A percentile compares a stretch with the other conserved stretches of the same genome.
phyloP scores from a whole-genome alignment of 1,140 invertebrate species.

The Bombus haemorrhoidalis region DNA sequence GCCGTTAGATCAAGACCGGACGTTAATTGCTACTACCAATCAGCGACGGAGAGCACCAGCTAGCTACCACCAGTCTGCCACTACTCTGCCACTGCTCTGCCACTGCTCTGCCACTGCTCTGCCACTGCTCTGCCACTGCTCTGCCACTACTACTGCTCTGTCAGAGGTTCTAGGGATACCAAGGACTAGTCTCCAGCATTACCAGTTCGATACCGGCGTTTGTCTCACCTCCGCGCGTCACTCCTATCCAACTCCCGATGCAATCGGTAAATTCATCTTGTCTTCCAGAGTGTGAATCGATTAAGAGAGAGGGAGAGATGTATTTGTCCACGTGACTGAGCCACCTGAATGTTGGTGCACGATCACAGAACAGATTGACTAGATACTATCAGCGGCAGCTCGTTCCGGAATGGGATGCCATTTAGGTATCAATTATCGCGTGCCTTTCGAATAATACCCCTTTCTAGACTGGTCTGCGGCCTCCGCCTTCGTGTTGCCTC shows the following conservation, averaged over 20 bases:
- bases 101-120: neutral
- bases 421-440: conserved; percentile 50
- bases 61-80: conserved; percentile 24
- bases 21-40: conserved; percentile 79
- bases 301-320: conserved; percentile 44
- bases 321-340: conserved; percentile 57
- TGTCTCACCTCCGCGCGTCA: conserved; percentile 33
- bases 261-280: conserved; percentile 52
- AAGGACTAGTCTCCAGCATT: conserved; percentile 53
- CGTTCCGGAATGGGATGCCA: conserved; percentile 48
- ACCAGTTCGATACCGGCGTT: conserved; percentile 29
- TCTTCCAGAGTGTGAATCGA: conserved; percentile 51
- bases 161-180: conserved; percentile 16
- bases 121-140: neutral
- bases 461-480: neutral
- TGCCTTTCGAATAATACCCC: conserved; percentile 32
- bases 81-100: neutral
- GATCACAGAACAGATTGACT: conserved; percentile 40
- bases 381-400: conserved; percentile 4
- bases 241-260: neutral
- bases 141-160: neutral
- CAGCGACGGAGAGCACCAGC: conserved; percentile 65
- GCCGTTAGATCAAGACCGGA: conserved; percentile 73
- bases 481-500: neutral
- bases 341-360: conserved; percentile 48